Base-by-base conservation (phyloP, 2,888 invertebrate genomes). In the Euphydryas editha region DNA sequence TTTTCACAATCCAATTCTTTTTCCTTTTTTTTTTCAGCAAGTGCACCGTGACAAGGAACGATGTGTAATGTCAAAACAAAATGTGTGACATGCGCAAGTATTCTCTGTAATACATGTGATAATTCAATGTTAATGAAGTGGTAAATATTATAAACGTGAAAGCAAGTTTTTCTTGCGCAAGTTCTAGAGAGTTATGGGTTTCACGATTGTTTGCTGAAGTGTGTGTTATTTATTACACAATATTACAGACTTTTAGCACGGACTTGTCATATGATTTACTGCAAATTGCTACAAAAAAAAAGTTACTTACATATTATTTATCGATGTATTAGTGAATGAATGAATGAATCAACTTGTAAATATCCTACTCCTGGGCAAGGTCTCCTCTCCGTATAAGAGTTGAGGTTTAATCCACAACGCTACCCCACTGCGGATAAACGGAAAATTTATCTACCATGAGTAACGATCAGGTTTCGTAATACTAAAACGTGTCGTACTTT, bases 61-160 rank as follows among this genome's bases (percentile, higher is more conserved):
- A 58, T 30, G 21, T 56, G 54, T 58, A 74, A 71, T 74, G 71
- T 47, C 60, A 42, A 36, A 15, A 30, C 44, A 39, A 67, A 62
- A 46, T 39, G 39, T 42, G 1, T 13, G 39, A 20, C 46, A n/a
- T n/a, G 18, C 36, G 24, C 37, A 49, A 47, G 59, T 61, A 30
- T 39, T 15, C 21, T 51, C 59, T 49, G 63, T 59, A 59, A 58
- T 47, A 51, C 21, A 39, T 37, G 49, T 39, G 30, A 54, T 54
- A 54, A 54, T 17, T 54, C 36, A 37, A 61, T 68, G 66, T 62
- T 75, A 77, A 77, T 74, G 37, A 67, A 65, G 68, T 70, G 78
- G 70, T 76, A 78, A 78, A 67, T 73, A 65, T 68, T 69, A 57
- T 64, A 58, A 47, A 67, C 51, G 74, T 65, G 78, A 78, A 78